Evolutionary conservation across 2,888 invertebrate species (phyloP).

Genomic region (Liposcelis brunnea): DNA sequence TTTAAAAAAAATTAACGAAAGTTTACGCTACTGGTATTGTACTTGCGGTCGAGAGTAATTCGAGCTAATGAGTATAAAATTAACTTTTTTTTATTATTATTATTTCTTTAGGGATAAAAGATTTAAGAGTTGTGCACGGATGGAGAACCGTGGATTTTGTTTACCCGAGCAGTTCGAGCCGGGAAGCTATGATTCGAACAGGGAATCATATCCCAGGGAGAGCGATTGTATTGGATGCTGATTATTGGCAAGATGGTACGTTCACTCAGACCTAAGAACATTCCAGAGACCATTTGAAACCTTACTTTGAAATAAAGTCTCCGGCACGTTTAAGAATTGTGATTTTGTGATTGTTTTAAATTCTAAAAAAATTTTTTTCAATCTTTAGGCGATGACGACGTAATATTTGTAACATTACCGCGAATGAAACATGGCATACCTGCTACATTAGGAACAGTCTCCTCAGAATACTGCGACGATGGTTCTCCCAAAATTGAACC

Average conservation of each 20-base stretch:
- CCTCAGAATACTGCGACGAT: slow-evolving; percentile 20
- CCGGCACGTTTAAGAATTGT: too few species aligned
- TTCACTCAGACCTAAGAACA: background rate
- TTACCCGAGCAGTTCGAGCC: background rate
- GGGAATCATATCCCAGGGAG: slow-evolving; percentile 1
- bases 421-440: slow-evolving; percentile 55
- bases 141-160: slow-evolving; percentile 2
- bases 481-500: slow-evolving; percentile 36
- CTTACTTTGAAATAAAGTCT: too few species aligned
- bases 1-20: too few species aligned
- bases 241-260: slow-evolving; percentile 4
- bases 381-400: background rate
- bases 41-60: too few species aligned
- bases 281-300: too few species aligned
- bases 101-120: slow-evolving; percentile 1
- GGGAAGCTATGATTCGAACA: background rate
- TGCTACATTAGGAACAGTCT: slow-evolving; percentile 47
- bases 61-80: too few species aligned
- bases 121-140: background rate
- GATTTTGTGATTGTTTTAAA: too few species aligned
- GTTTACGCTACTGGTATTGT: too few species aligned
- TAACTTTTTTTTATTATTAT: too few species aligned
- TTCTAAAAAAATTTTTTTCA: background rate
- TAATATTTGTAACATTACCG: slow-evolving; percentile 51
- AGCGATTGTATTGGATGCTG: background rate